Conservation (phyloP, 2,113 vertebrate species). For the Balaenoptera acutorostrata region DNA sequence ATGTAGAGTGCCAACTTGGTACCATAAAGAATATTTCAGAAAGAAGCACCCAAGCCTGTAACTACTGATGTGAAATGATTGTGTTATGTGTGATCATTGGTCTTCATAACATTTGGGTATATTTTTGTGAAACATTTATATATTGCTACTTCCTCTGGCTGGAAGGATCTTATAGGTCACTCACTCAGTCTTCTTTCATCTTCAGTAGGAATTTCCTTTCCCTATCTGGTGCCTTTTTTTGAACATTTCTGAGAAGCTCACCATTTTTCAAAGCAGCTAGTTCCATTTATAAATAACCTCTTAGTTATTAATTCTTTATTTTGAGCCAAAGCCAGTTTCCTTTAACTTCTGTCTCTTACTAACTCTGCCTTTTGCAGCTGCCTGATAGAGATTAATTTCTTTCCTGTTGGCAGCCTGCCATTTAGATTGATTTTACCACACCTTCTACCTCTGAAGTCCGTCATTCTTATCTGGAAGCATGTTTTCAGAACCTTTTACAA, state of each 20-base stretch:
- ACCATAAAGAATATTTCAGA: not conserved
- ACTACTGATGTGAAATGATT: not conserved
- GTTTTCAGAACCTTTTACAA: not conserved
- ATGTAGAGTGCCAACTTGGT: not conserved
- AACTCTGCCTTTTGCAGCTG: not conserved
- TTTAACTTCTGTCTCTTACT: not conserved
- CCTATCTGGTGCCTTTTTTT: not conserved
- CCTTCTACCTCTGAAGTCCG: not conserved
- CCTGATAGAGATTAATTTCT: not conserved
- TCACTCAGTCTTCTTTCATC: not conserved
- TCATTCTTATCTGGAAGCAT: not conserved
- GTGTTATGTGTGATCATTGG: not conserved
- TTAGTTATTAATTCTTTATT: conserved; percentile 26
- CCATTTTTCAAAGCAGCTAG: not conserved
- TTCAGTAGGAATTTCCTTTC: not conserved
- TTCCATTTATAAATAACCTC: conserved; percentile 5
- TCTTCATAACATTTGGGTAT: not conserved
- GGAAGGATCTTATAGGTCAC: not conserved
- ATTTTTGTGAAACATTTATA: not conserved
- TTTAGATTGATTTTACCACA: not conserved
- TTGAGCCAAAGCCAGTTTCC: not conserved
- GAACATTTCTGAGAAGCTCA: not conserved
- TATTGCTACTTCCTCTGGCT: not conserved
- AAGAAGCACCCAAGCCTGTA: not conserved
- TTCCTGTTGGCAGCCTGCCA: not conserved